Evolutionary conservation across 2,113 vertebrate genomes (phyloP).

Genomic region (Ornithorhynchus anatinus): DNA sequence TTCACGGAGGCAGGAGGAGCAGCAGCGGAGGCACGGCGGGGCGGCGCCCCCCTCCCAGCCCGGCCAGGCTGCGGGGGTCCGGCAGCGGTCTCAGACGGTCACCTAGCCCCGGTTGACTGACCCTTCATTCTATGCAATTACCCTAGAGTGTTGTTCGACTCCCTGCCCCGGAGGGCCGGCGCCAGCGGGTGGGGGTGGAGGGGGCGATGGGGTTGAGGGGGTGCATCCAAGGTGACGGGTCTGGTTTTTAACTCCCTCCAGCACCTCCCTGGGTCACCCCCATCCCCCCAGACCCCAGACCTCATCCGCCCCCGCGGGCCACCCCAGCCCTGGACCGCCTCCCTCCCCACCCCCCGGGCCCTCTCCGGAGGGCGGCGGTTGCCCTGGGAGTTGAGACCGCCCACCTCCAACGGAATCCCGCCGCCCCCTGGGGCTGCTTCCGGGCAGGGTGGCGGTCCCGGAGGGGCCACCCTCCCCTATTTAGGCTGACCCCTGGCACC

Average conservation of each 20-base stretch:
- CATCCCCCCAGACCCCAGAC: accelerated
- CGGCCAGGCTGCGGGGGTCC: slow-evolving; percentile 50
- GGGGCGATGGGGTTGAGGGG: neutral
- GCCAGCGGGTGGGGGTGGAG: neutral
- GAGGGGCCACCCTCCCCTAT: too few species aligned
- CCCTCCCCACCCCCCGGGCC: too few species aligned
- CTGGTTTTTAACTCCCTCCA: neutral
- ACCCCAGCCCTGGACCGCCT: too few species aligned
- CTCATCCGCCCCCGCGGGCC: neutral
- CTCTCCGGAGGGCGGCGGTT: too few species aligned
- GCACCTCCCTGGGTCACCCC: neutral
- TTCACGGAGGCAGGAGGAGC: slow-evolving; percentile 75
- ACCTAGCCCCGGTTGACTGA: slow-evolving; percentile 47
- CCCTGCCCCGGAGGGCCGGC: neutral
- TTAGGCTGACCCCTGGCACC: too few species aligned
- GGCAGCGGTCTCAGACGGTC: slow-evolving; percentile 78
- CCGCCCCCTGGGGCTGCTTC: accelerated
- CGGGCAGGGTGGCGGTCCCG: too few species aligned
- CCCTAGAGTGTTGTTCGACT: slow-evolving; percentile 40
- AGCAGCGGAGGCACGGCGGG: slow-evolving; percentile 43
- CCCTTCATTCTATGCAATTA: slow-evolving; percentile 74
- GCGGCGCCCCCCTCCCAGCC: slow-evolving; percentile 36
- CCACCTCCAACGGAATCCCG: too few species aligned
- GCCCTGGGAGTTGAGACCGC: too few species aligned
- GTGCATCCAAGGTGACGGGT: neutral